Evolutionary conservation across 2,888 invertebrate species (phyloP).

Genomic region (Antheraea assamensis): DNA sequence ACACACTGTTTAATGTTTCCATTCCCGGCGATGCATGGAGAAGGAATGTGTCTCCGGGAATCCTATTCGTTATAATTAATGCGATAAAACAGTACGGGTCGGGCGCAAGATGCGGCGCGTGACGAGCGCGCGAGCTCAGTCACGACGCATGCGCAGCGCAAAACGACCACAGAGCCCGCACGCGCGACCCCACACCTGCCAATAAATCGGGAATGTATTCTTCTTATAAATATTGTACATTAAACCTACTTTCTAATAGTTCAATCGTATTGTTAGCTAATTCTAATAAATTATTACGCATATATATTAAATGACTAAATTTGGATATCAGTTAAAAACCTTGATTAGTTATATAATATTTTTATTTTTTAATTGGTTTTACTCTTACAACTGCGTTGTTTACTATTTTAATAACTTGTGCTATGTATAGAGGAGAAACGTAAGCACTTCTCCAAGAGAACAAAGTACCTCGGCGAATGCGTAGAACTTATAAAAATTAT

Average conservation of each 20-base stretch:
- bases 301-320: too few species aligned
- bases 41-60: slow-evolving; percentile 70
- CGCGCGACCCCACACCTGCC: slow-evolving; percentile 63
- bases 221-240: background rate
- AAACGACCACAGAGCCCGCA: slow-evolving; percentile 66
- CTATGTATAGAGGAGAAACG: too few species aligned
- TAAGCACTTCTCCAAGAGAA: too few species aligned
- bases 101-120: slow-evolving; percentile 65
- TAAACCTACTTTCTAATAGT: background rate
- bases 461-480: too few species aligned
- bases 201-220: slow-evolving; percentile 18
- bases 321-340: too few species aligned
- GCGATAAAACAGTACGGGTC: slow-evolving; percentile 79
- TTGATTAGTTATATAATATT: too few species aligned
- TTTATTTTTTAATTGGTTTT: too few species aligned
- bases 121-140: slow-evolving; percentile 77
- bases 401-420: too few species aligned
- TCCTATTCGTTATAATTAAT: slow-evolving; percentile 81
- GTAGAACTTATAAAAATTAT: too few species aligned
- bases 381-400: too few species aligned
- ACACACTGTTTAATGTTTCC: slow-evolving; percentile 47
- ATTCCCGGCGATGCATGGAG: slow-evolving; percentile 52
- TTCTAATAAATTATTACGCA: background rate
- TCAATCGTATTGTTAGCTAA: background rate
- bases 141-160: slow-evolving; percentile 74